A percentile compares a stretch with the other conserved stretches of the same genome.
Evolutionary conservation across 2,888 invertebrate genomes (phyloP).

Genomic region (Stomorhina lunata): DNA sequence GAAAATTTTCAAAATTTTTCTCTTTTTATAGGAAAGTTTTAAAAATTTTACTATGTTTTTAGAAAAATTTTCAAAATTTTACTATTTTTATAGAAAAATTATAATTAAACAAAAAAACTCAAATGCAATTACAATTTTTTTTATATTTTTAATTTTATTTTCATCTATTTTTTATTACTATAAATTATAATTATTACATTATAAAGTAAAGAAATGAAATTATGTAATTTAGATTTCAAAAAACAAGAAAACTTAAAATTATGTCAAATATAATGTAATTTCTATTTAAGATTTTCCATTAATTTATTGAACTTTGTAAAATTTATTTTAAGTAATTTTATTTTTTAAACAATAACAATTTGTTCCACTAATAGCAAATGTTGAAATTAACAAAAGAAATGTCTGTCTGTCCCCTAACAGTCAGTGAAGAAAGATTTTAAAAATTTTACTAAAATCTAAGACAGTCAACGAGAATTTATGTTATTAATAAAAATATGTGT

Average conservation of each 20-base stretch:
- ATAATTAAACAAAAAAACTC: conserved; percentile 11
- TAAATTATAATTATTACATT: conserved; percentile 47
- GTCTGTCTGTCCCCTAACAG: conserved; percentile 19
- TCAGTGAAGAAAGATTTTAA: background rate
- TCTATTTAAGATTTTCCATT: background rate
- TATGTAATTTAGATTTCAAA: background rate
- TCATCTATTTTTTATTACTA: conserved; percentile 26
- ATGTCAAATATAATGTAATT: conserved; percentile 1
- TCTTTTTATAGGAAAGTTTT: too few species aligned
- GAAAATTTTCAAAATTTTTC: too few species aligned
- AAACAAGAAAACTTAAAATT: background rate
- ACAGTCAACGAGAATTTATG: conserved; percentile 10
- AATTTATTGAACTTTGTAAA: background rate
- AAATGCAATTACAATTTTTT: conserved; percentile 53
- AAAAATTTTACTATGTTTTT: too few species aligned
- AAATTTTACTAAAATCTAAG: background rate
- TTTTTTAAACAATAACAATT: conserved; percentile 18
- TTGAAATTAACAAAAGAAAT: conserved; percentile 50
- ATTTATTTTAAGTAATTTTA: background rate
- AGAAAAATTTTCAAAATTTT: too few species aligned
- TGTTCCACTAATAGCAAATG: conserved; percentile 50
- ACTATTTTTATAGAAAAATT: background rate
- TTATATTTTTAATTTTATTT: background rate
- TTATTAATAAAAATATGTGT: conserved; percentile 8
- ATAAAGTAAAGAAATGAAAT: background rate